Evolutionary conservation across 2,888 invertebrate genomes (phyloP), one percentile per base, ranked within the genome.

Genomic region (Troilus luridus): DNA sequence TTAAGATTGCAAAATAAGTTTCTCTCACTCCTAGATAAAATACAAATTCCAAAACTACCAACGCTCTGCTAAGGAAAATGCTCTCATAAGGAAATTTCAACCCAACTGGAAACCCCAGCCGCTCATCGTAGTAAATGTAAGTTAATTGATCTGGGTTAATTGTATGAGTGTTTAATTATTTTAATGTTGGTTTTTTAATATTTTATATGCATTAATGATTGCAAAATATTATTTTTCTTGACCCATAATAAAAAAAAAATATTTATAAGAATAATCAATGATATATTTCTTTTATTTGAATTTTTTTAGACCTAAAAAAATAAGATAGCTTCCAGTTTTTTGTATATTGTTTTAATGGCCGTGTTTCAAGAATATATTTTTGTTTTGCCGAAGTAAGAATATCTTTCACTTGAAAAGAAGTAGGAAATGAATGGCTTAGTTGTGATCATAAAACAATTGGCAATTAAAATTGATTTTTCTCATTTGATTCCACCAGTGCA

Each of bases 111-210:
- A 95, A 91, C 96, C 96, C 91, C 94, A 95, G 94, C 96, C 96
- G 93, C 95, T 96, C 94, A 94, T 94, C 94, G 96, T 96, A 92
- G 95, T 96, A 94, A 96, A 96, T 95, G 96, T 96, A 95, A 96
- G 94, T 93, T 85, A n/a, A 89, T 12, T 85, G n/a, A 41, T 85
- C 21, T 85, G n/a, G 8, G 54, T 41, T 41, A 41, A 41, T 41
- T 41, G 41, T 56, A 21, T 85, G 85, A 10, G n/a, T 24, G 67
- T 67, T 67, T 5, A 67, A 24, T 56, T 85, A 41, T 41, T 17
- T 17, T 77, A 19, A 41, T 41, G 24, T 67, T 8, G 8, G 14
- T 27, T 12, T 77, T 72, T 77, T 8, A 27, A 77, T n/a, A 24
- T 77, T 77, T 77, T 0, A 17, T 67, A 0, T 27, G 7, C 41